Evolutionary conservation across 2,113 vertebrate species (phyloP), one percentile per base, ranked within the genome.

Genomic region (Pseudopipra pipra): DNA sequence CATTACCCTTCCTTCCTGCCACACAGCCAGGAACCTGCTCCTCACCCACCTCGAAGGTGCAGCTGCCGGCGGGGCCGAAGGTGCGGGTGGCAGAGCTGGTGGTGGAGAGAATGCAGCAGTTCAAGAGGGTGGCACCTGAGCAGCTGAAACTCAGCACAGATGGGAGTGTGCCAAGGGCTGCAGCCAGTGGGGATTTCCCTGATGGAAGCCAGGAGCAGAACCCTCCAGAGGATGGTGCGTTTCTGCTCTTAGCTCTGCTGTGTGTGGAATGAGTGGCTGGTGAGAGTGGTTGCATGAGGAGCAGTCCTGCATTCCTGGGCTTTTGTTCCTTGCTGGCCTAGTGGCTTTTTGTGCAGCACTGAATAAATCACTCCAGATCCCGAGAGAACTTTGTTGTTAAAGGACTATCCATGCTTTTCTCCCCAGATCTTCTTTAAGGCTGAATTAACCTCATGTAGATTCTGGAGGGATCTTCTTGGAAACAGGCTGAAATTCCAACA

Each of bases 61-160:
- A 8, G 0, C n/a, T 2, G 0, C 28, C 22, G 1, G 33, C 94
- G 9, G 96, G 86, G 67, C 72, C 91, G 8, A 92, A 84, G 39
- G 23, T 90, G 46, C 58, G 96, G 7, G 95, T 98, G 0, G 98
- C 98, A 75, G 98, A 99, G 66, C 97, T 98, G 84, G 98, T 99
- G 30, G 94, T 99, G 43, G 97, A 96, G 79, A 98, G 98, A 70
- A 99, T 99, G 99, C 98, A 99, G 79, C 97, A 98, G 92, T 99
- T 99, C 97, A 99, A 98, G 97, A 98, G 99, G 92, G 87, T 85
- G 33, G 97, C 89, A 87, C 99, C 99, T 0, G 96, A 97, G 68
- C 99, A 95, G 68, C 96, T 99, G 92, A 94, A 93, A 19, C 98
- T 92, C 59, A 55, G 35, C 9, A 80, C 70, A 0, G 56, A 51